Percentiles rank a stretch among this genome's conserved stretches.
Conservation (phyloP, 2,113 vertebrate genomes). For the Corythaixoides concolor region DNA sequence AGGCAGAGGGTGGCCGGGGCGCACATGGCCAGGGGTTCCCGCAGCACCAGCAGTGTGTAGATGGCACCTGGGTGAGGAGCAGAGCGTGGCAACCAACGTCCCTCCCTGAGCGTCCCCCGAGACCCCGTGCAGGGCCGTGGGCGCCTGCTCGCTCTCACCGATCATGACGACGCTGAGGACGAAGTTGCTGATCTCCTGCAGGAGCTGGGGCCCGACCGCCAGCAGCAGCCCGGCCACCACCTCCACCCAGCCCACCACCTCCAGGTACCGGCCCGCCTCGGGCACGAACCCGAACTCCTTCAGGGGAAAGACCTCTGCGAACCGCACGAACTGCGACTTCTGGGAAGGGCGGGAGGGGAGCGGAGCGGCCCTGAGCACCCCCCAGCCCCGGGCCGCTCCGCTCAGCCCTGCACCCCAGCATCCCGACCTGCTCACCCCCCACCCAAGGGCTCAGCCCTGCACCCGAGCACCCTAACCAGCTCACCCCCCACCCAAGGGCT, state of each 20-base stretch:
- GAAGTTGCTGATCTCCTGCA: conserved; percentile 79
- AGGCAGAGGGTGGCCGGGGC: conserved; percentile 70
- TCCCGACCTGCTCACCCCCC: too few relatives aligned
- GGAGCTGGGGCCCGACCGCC: conserved; percentile 70
- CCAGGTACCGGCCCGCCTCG: conserved; percentile 68
- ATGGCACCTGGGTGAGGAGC: conserved; percentile 71
- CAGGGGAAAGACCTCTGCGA: conserved; percentile 76
- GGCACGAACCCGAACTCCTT: conserved; percentile 67
- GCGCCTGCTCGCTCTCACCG: conserved; percentile 41
- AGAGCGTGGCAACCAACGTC: neutral
- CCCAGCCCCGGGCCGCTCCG: neutral
- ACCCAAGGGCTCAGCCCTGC: neutral
- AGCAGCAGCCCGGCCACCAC: conserved; percentile 72
- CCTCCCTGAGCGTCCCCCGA: rapidly evolving
- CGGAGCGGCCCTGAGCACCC: neutral
- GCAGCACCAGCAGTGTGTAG: conserved; percentile 75
- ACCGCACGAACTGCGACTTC: conserved; percentile 72
- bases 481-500: neutral
- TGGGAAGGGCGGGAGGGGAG: conserved; percentile 13
- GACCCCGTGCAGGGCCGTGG: rapidly evolving
- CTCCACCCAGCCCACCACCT: conserved; percentile 76
- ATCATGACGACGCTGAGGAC: conserved; percentile 79
- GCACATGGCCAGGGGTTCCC: conserved; percentile 72
- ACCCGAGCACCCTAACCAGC: neutral
- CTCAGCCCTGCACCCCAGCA: neutral